Evolutionary conservation across 2,797 vertebrate genomes (phyloP), one percentile per base, ranked within the genome.

Genomic region (Liasis olivaceus): DNA sequence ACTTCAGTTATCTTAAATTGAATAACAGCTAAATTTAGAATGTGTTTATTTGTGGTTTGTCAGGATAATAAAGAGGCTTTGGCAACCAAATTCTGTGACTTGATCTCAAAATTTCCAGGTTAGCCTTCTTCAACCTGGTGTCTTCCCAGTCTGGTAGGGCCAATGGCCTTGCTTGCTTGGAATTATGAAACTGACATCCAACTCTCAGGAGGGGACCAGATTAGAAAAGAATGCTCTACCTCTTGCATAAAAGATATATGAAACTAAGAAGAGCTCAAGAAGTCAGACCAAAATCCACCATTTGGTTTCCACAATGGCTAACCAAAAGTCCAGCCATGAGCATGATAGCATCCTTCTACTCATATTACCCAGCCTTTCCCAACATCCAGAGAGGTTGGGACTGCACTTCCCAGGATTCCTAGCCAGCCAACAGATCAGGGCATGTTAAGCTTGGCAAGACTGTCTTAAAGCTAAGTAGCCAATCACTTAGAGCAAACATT

Each of bases 1-100:
- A 69, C 14, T 66, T 5, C 14, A 88, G 62, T 64, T 84, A 47
- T 81, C 22, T 47, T 47, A 7, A 56, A 66, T 0, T 31, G 90
- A 63, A 56, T 14, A 91, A 54, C 22, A 93, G 51, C 51, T 90
- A 92, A 66, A 56, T 87, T 94, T 69, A 63, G 42, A 94, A 58
- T 26, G 88, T 92, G n/a, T 92, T 51, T 36, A 51, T 15, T 88
- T 9, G 69, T 77, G 91, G 28, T 42, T 0, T 0, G 2, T 26
- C 88, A 81, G 58, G 91, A 28, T 62, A 91, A 86, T 94, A 56
- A 90, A 95, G 12, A 90, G 90, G 13, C 69, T 77, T 69, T 59
- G 26, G 22, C 56, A 89, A 51, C 69, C 92, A n/a, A 90, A 4
- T 86, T 56, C 17, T 72, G 11, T 77, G 4, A 24, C 14, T 90